These are phyloP conservation scores for Drosophila pseudoananassae DNA, from an alignment of 1,140 invertebrate species.

Conservation along the genomic window DNA sequence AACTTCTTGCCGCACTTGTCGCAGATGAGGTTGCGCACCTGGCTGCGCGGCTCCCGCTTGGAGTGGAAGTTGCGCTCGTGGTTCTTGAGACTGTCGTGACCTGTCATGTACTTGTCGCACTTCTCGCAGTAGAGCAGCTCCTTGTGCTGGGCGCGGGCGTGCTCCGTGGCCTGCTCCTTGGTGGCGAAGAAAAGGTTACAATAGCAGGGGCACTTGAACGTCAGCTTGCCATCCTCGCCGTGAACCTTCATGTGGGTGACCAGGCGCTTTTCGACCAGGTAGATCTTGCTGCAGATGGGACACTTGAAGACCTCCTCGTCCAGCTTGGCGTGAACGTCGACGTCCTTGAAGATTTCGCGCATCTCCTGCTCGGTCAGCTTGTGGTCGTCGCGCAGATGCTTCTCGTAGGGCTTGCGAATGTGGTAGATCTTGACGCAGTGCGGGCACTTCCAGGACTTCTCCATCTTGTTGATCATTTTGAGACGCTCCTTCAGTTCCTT, in stretches of 20 bases:
- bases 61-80: slow-evolving; percentile 73
- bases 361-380: slow-evolving; percentile 63
- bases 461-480: slow-evolving; percentile 75
- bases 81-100: slow-evolving; percentile 80
- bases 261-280: slow-evolving; percentile 77
- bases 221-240: slow-evolving; percentile 71
- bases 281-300: slow-evolving; percentile 76
- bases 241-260: slow-evolving; percentile 75
- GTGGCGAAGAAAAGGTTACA: slow-evolving; percentile 81
- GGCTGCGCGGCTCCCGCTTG: slow-evolving; percentile 65
- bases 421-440: slow-evolving; percentile 81
- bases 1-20: slow-evolving; percentile 84
- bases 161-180: slow-evolving; percentile 76
- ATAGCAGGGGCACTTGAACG: slow-evolving; percentile 83
- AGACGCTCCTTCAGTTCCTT: slow-evolving; percentile 74
- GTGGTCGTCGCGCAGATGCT: slow-evolving; percentile 78
- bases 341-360: slow-evolving; percentile 71
- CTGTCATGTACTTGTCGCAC: slow-evolving; percentile 84
- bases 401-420: slow-evolving; percentile 79
- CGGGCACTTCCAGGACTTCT: slow-evolving; percentile 76
- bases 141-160: slow-evolving; percentile 77
- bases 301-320: slow-evolving; percentile 79
- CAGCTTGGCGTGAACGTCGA: slow-evolving; percentile 57
- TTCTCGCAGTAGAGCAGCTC: slow-evolving; percentile 83
- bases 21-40: slow-evolving; percentile 82